These are phyloP conservation scores for Phaetusa simplex DNA, from an alignment of 2,113 vertebrate species.

Conservation along the genomic window DNA sequence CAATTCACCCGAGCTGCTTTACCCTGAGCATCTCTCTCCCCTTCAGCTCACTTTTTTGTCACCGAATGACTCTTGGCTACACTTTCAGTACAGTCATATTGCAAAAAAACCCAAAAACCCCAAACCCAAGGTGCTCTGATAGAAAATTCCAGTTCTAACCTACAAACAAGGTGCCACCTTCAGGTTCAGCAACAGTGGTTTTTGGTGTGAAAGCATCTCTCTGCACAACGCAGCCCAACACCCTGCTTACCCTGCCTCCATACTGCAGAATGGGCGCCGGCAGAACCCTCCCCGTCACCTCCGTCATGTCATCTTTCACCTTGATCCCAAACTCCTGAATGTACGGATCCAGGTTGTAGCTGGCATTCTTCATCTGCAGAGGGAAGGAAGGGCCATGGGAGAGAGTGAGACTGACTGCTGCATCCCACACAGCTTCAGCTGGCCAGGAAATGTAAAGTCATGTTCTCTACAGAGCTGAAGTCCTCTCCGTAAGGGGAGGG, in stretches of 20 bases:
- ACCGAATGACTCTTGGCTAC: not conserved
- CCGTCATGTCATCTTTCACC: slow-evolving; percentile 98
- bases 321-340: slow-evolving; percentile 99
- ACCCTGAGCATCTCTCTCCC: not conserved
- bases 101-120: not conserved
- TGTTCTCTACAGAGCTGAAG: not conserved
- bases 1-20: not conserved
- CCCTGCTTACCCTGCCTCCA: slow-evolving; percentile 89
- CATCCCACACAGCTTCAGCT: not conserved
- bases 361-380: slow-evolving; percentile 97
- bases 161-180: not conserved
- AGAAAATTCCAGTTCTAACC: not conserved
- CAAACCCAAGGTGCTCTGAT: not conserved
- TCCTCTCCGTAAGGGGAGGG: not conserved
- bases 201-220: not conserved
- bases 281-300: slow-evolving; percentile 95
- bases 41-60: not conserved
- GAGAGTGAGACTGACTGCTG: not conserved
- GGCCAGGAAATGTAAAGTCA: not conserved
- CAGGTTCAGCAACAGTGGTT: not conserved
- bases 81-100: not conserved
- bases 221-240: not conserved
- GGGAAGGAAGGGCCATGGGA: not conserved
- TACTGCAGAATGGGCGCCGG: slow-evolving; percentile 98
- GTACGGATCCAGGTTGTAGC: slow-evolving; percentile 98